These are phyloP conservation scores for Trinorchestia longiramus DNA, from an alignment of 1,140 invertebrate genomes.

Conservation along the genomic window DNA sequence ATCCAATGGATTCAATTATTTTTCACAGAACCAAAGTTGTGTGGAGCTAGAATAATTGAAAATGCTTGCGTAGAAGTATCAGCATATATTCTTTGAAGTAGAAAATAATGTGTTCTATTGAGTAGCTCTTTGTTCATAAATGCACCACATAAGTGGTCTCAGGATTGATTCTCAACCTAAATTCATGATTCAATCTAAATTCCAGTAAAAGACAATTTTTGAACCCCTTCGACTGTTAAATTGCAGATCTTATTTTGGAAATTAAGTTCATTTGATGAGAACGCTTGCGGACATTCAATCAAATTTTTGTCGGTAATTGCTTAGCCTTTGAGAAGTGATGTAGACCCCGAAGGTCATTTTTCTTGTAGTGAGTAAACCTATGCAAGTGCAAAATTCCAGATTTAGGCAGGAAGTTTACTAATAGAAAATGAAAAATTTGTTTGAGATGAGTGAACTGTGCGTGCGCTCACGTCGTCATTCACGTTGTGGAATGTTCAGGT, in stretches of 20 bases:
- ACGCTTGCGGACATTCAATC: no score
- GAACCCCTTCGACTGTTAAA: background rate
- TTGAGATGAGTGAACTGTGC: background rate
- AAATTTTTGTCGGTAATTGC: background rate
- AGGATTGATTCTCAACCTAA: no score
- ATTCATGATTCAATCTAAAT: background rate
- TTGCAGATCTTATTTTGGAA: no score
- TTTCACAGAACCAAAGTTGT: no score
- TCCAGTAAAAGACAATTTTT: background rate
- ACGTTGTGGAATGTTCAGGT: background rate
- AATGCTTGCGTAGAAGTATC: no score
- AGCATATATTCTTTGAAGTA: no score
- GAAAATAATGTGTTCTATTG: no score
- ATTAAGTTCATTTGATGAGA: no score
- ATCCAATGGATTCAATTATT: no score
- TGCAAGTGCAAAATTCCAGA: background rate
- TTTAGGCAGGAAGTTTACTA: background rate
- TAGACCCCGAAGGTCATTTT: background rate
- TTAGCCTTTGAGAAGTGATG: background rate
- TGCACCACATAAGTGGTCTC: no score
- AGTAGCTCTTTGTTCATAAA: no score
- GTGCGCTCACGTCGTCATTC: background rate
- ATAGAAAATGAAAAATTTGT: background rate
- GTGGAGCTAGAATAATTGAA: no score
- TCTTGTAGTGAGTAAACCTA: background rate